phyloP scores from a whole-genome alignment of 2,888 invertebrate species.

The Drosophila maculinotata region DNA sequence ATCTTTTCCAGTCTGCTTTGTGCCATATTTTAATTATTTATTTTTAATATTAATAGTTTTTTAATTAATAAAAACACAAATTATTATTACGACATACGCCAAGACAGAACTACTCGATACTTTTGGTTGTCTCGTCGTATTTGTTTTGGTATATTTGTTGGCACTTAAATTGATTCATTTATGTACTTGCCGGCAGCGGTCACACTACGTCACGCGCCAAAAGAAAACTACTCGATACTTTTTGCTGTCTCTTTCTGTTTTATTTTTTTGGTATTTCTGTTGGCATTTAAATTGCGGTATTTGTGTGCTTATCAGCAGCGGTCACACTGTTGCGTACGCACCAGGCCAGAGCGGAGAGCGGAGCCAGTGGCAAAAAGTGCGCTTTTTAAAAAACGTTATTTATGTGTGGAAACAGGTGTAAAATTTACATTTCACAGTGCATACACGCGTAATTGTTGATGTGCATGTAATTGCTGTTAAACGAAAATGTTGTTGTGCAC shows the following conservation, averaged over 20 bases:
- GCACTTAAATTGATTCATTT: no score
- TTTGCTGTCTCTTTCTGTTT: background rate
- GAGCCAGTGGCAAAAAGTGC: conserved; percentile 40
- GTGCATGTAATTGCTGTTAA: conserved; percentile 28
- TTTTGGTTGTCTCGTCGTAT: no score
- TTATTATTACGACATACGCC: conserved; percentile 75
- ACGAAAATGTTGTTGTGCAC: conserved; percentile 58
- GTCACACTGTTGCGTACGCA: conserved; percentile 45
- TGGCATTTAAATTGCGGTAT: background rate
- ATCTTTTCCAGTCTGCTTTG: conserved; percentile 90
- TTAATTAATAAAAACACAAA: conserved; percentile 38
- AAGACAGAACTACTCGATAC: background rate
- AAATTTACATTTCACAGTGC: conserved; percentile 35
- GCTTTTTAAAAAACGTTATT: conserved; percentile 53
- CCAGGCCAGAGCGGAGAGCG: conserved; percentile 48
- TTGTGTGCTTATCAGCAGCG: conserved; percentile 2
- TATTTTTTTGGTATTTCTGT: conserved; percentile 22
- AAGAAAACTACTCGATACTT: conserved; percentile 45
- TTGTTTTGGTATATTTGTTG: no score
- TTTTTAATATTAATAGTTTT: no score
- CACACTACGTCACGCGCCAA: conserved; percentile 68
- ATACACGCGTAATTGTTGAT: conserved; percentile 40
- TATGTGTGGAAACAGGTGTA: conserved; percentile 62
- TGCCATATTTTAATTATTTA: conserved; percentile 88
- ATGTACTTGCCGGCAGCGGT: conserved; percentile 6